Evolutionary conservation across 2,113 vertebrate species (phyloP).

Genomic region (Myotis brandtii): DNA sequence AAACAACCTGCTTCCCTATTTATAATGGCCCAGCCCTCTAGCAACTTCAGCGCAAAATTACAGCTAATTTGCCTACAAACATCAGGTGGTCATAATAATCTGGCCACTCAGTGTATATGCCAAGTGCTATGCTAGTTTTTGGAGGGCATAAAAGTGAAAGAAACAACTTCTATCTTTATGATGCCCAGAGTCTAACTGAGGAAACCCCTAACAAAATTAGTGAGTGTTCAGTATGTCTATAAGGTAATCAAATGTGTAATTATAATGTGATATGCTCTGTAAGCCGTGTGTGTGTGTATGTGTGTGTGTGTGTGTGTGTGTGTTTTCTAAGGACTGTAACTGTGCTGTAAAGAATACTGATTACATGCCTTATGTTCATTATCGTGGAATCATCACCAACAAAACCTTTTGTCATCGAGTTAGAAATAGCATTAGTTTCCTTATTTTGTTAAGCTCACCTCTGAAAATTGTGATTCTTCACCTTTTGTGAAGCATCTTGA

Average conservation of each 20-base stretch:
- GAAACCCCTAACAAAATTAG: background rate
- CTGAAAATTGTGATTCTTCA: conserved; percentile 11
- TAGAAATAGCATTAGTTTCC: background rate
- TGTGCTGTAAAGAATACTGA: background rate
- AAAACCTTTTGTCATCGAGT: background rate
- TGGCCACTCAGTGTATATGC: background rate
- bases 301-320: background rate
- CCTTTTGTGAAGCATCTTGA: conserved; percentile 31
- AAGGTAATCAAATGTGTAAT: background rate
- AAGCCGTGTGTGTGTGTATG: background rate
- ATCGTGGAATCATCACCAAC: background rate
- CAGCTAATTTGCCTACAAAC: no score
- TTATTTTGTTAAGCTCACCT: conserved; percentile 31
- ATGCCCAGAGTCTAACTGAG: background rate
- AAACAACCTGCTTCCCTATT: no score
- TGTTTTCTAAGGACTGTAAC: background rate
- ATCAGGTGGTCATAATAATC: no score
- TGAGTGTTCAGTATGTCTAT: background rate
- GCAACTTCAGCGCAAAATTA: no score
- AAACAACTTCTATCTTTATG: background rate
- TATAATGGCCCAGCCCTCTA: no score
- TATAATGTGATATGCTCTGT: background rate
- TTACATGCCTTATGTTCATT: background rate
- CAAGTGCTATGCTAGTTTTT: background rate
- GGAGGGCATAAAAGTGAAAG: background rate